Base-by-base conservation (phyloP, 2,113 vertebrate species). In the Balaeniceps rex region DNA sequence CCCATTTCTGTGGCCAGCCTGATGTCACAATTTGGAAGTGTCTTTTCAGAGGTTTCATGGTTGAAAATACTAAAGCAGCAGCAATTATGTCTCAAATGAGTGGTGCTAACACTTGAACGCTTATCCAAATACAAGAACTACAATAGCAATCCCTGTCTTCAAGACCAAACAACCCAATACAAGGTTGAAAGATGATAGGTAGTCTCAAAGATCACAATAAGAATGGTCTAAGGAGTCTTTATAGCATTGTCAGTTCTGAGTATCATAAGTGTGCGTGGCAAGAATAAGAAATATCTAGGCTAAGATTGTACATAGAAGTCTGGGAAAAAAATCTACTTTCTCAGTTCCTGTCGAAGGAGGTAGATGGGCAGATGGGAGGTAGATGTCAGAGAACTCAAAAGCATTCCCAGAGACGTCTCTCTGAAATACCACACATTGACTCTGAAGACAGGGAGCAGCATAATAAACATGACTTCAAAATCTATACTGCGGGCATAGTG, bases 101-200 rank as follows among this genome's bases (percentile, higher is more conserved):
- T 34, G 17, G 1, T 54, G 34, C 9, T 46, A 54, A 8, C 12
- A 33, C 9, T 69, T 38, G 14, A 86, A 33, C 0, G 0, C 7
- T 77, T 11, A 47, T 36, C 33, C 24, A 80, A 52, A 75, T 58
- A 21, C 8, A 33, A 66, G 38, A 63, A 63, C 28, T 66, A 5
- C 8, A 11, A 28, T 14, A 7, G 1, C 9, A 83, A 6, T 44
- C 23, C 11, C 10, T 76, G 29, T 60, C 36, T 75, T 86, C 4
- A 3, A 77, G 44, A 69, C 9, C 11, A 80, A 57, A 47, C 6
- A 65, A 64, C n/a, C 7, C 7, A 24, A 79, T 42, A 31, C 1
- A 26, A 34, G 5, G 17, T 69, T 14, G 29, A 36, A 69, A 74
- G 34, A 33, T 51, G 38, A 52, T 4, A 49, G 4, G 4, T 49